phyloP scores from a whole-genome alignment of 2,113 vertebrate genomes.

The Pseudorectes ferrugineus region DNA sequence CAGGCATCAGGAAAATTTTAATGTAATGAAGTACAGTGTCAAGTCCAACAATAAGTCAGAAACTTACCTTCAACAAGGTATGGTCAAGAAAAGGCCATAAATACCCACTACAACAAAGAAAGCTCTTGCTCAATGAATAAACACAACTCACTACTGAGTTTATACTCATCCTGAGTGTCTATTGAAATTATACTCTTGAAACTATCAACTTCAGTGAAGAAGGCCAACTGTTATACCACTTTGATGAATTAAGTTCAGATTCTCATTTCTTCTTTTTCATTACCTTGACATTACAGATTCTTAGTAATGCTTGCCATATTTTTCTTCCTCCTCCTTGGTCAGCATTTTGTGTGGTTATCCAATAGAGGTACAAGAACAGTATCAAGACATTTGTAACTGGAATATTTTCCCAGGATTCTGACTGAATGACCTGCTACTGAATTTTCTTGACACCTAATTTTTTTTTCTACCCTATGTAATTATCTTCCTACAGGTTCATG shows the following conservation, averaged over 20 bases:
- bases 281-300: not conserved
- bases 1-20: not conserved
- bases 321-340: not conserved
- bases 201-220: not conserved
- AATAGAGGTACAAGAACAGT: not conserved
- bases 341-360: not conserved
- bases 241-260: not conserved
- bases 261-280: not conserved
- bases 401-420: not conserved
- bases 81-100: not conserved
- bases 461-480: fast-evolving
- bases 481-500: not conserved
- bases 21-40: not conserved
- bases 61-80: not conserved
- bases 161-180: not conserved
- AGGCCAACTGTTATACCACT: not conserved
- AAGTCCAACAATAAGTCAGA: not conserved
- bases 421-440: not conserved
- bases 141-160: not conserved
- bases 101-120: not conserved
- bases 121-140: not conserved
- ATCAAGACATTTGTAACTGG: not conserved
- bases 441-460: not conserved
- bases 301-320: not conserved
- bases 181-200: not conserved